Base-by-base conservation (phyloP, 92 coral and sea anemone species). In the Porites lobata region DNA sequence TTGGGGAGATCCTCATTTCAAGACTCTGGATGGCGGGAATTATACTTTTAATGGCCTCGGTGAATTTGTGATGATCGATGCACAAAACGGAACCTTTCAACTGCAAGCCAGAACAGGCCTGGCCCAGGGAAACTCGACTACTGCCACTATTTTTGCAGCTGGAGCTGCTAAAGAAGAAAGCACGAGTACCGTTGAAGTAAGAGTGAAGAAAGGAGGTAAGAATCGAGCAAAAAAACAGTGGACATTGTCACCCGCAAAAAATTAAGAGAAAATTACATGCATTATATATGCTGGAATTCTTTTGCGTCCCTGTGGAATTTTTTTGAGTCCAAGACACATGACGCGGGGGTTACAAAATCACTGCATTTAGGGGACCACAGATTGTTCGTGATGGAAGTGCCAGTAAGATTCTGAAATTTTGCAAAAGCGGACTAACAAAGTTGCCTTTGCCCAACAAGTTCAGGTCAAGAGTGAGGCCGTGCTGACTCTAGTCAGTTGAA, bases 11-110 rank as follows among this genome's bases (percentile, higher is more conserved):
- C 95, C 95, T 52, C 95, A 92, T 54, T 50, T 92, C 20, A 71
- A 84, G 67, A 89, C 95, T 1, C 58, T 92, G 54, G 95, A 92
- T 77, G 90, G 83, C 82, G 79, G 87, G 24, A 92, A 92, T 50
- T 92, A 85, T 85, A 92, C 95, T 5, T 92, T 92, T 76, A 91
- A 91, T 63, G 94, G 94, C 54, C 89, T 88, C 1, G 94, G 92
- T 2, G 94, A 91, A 21, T 92, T 89, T 71, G 65, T 80, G 7
- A 84, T 92, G 92, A 38, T 90, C 11, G 92, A 92, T 63, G 87
- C 84, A 26, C 66, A 92, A 29, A 53, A 88, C 54, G 90, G 95
- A 9, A 29, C 72, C 18, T 92, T 92, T 69, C 80, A 88, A 12
- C 83, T 92, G 5, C 95, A 92, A 81, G 92, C 90, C 50, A 92